phyloP scores from a whole-genome alignment of 2,113 vertebrate species.

The Mormyrus iriodes region DNA sequence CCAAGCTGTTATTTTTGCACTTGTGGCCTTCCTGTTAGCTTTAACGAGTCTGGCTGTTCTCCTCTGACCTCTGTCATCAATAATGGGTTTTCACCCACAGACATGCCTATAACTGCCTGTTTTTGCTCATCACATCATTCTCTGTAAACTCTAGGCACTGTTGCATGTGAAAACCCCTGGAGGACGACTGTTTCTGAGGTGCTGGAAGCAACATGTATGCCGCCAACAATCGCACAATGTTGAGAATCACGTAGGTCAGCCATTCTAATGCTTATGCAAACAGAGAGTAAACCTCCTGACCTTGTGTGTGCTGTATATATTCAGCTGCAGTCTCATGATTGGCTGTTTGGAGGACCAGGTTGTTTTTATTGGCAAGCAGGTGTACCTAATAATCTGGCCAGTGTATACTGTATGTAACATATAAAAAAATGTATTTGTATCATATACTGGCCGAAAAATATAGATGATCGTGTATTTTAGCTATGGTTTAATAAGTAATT shows the following conservation, averaged over 20 bases:
- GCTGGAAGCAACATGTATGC: not conserved
- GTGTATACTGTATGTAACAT: not conserved
- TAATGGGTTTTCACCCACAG: not conserved
- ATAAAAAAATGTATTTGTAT: not conserved
- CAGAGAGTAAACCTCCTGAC: not conserved
- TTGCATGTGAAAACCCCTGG: not conserved
- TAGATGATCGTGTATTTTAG: not conserved
- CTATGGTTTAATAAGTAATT: not conserved
- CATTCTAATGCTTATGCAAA: not conserved
- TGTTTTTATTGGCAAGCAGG: not conserved
- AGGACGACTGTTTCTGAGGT: not conserved
- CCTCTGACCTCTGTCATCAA: not conserved
- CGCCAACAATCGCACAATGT: not conserved
- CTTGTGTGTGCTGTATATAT: not conserved
- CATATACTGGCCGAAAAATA: not conserved
- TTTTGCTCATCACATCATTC: not conserved
- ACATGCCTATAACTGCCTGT: not conserved
- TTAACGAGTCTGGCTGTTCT: not conserved
- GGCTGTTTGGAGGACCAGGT: not conserved
- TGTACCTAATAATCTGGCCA: not conserved
- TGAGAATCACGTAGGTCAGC: not conserved
- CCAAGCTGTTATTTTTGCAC: not conserved
- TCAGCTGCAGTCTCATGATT: not conserved
- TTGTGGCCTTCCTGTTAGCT: slow-evolving; percentile 1
- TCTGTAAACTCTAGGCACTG: not conserved